phyloP scores from a whole-genome alignment of 2,797 vertebrate species.

The Alosa sapidissima region DNA sequence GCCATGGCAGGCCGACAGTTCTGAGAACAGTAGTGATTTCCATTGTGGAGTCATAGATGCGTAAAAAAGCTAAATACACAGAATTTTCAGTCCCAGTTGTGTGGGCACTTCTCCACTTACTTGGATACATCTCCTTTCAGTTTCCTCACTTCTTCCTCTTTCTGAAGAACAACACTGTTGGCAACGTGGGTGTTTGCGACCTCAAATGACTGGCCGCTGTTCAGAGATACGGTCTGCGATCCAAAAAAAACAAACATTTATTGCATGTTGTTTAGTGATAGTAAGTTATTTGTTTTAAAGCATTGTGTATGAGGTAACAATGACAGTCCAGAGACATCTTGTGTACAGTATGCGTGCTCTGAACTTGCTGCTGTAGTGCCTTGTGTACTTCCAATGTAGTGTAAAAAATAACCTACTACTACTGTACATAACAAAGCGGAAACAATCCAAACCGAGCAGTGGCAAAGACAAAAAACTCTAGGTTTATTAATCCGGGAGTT shows the following conservation, averaged over 20 bases:
- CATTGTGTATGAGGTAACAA: background rate
- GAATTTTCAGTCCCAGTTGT: background rate
- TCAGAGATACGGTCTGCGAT: slow-evolving; percentile 72
- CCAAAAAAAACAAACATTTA: background rate
- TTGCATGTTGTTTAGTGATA: background rate
- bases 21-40: background rate
- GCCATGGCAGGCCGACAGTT: background rate
- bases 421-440: no score
- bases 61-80: background rate
- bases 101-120: slow-evolving; percentile 65
- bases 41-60: background rate
- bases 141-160: slow-evolving; percentile 77
- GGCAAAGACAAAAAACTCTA: no score
- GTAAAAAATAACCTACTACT: no score
- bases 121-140: slow-evolving; percentile 79
- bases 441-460: no score
- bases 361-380: no score
- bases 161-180: slow-evolving; percentile 71
- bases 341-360: background rate
- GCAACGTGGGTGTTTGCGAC: slow-evolving; percentile 73
- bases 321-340: background rate
- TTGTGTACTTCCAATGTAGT: background rate
- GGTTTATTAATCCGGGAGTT: no score
- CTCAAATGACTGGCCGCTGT: slow-evolving; percentile 75
- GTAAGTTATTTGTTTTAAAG: background rate